These are phyloP conservation scores for Podargus strigoides DNA, from an alignment of 2,797 vertebrate genomes.

Conservation along the genomic window DNA sequence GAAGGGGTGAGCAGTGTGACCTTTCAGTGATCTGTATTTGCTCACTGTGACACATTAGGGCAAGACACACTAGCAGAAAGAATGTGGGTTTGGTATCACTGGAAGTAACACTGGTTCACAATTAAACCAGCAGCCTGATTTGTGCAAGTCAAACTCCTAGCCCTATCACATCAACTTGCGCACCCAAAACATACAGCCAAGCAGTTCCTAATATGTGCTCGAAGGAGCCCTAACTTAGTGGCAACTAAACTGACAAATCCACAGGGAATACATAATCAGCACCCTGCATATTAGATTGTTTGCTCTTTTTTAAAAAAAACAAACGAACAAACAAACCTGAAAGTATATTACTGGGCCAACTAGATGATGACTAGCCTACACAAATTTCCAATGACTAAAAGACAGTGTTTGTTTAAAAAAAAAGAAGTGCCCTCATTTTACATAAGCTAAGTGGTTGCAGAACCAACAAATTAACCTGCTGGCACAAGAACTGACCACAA, in stretches of 20 bases:
- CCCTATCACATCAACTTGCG: background rate
- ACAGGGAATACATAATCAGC: background rate
- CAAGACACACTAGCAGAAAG: background rate
- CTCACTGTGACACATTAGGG: background rate
- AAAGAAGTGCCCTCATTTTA: background rate
- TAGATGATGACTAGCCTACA: background rate
- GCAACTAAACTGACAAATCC: background rate
- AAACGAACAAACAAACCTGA: background rate
- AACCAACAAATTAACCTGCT: background rate
- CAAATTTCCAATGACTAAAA: background rate
- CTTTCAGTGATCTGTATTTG: background rate
- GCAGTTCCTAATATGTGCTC: background rate
- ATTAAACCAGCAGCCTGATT: background rate
- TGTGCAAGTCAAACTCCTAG: background rate
- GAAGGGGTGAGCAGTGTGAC: background rate
- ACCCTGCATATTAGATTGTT: background rate
- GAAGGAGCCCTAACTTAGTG: background rate
- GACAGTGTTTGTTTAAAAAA: background rate
- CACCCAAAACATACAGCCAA: background rate
- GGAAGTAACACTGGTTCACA: background rate
- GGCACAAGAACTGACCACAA: background rate
- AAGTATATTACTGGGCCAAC: background rate
- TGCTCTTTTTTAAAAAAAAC: background rate
- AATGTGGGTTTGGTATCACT: background rate
- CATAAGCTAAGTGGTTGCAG: background rate